Conservation (phyloP, 1,140 invertebrate species). For the Bombus consobrinus region DNA sequence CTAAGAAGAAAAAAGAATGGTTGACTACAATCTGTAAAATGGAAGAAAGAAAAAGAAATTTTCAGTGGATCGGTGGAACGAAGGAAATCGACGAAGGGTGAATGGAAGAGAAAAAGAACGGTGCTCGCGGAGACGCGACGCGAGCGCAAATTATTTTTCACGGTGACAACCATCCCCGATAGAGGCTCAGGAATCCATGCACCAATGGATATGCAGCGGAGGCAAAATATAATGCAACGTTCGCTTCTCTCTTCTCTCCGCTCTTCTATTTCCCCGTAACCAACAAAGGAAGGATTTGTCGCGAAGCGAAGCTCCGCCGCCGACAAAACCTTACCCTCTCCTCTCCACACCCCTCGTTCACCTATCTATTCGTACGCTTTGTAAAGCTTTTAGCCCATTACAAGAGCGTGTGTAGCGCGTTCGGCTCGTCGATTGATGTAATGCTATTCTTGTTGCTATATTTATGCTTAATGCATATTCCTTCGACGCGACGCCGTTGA, state of each 20-base stretch:
- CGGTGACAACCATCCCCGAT: conserved; percentile 51
- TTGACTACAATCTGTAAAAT: too few species aligned
- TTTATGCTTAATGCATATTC: conserved; percentile 20
- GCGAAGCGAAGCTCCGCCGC: conserved; percentile 64
- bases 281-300: conserved; percentile 76
- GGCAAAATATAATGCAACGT: conserved; percentile 70
- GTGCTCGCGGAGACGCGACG: background rate
- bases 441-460: conserved; percentile 53
- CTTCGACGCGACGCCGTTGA: background rate
- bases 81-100: background rate
- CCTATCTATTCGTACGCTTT: conserved; percentile 60
- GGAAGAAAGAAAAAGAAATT: background rate
- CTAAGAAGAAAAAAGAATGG: background rate
- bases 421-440: conserved; percentile 65
- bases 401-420: conserved; percentile 55
- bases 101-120: background rate
- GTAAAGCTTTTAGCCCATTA: conserved; percentile 69
- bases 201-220: conserved; percentile 66
- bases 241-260: conserved; percentile 31
- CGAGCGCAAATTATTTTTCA: conserved; percentile 69
- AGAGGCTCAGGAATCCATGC: conserved; percentile 71
- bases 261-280: conserved; percentile 52
- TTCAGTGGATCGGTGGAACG: background rate
- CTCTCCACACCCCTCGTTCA: conserved; percentile 28
- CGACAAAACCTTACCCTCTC: conserved; percentile 68